Conservation (phyloP, 2,888 invertebrate genomes). For the Agonopterix alstromeriana region DNA sequence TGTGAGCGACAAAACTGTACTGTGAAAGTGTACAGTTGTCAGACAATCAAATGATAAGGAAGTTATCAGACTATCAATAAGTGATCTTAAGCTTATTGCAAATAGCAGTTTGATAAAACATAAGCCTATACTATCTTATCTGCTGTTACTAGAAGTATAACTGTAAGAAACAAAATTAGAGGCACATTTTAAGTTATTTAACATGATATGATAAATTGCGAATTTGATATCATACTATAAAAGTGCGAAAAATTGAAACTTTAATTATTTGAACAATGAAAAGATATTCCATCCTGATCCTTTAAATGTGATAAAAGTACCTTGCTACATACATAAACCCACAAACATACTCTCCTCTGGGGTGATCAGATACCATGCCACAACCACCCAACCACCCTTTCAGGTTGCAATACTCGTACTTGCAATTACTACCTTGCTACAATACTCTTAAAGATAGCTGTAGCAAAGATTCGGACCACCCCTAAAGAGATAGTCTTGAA, state of each 20-base stretch:
- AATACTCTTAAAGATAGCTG: too few species aligned
- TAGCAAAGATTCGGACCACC: too few species aligned
- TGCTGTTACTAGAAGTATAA: conserved; percentile 4
- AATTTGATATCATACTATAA: not conserved
- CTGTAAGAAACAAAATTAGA: not conserved
- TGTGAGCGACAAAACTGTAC: conserved; percentile 40
- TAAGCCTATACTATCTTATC: conserved; percentile 62
- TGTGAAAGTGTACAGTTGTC: conserved; percentile 35
- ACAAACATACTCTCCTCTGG: too few species aligned
- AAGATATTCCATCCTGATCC: too few species aligned
- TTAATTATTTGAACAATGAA: too few species aligned
- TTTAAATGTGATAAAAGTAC: too few species aligned
- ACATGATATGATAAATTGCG: not conserved
- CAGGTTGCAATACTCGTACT: too few species aligned
- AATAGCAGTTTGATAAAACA: conserved; percentile 65
- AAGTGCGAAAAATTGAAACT: not conserved
- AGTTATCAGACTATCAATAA: conserved; percentile 66
- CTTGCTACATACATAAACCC: too few species aligned
- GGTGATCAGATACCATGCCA: too few species aligned
- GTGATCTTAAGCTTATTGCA: conserved; percentile 65
- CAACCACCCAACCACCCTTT: too few species aligned
- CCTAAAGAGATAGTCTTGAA: too few species aligned
- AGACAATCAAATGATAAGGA: conserved; percentile 43
- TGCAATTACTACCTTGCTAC: too few species aligned
- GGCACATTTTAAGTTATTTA: not conserved